phyloP scores from a whole-genome alignment of 2,797 vertebrate genomes.

The Taenioides sp. region DNA sequence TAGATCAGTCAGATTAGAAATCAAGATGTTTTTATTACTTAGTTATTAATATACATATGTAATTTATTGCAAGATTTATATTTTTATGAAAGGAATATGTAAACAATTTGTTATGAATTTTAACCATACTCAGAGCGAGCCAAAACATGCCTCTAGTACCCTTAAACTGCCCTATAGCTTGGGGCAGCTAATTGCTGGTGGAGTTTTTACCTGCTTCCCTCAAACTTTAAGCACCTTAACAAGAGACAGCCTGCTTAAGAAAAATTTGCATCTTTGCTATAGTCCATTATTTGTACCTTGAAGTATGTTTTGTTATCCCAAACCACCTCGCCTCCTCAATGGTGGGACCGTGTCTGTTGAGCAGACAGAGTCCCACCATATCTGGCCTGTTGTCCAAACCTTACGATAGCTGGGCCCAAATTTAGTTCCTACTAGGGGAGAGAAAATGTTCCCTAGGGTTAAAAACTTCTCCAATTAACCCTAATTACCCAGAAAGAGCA shows the following conservation, averaged over 20 bases:
- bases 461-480: constrained; percentile 80
- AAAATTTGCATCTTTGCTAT: not conserved
- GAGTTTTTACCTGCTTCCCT: not conserved
- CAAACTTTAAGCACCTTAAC: not conserved
- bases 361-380: constrained; percentile 42
- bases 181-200: not conserved
- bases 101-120: not conserved
- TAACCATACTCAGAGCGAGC: not conserved
- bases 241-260: constrained; percentile 1
- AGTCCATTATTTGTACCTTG: constrained; percentile 1
- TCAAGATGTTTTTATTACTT: no score
- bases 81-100: not conserved
- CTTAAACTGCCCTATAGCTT: not conserved
- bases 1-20: no score
- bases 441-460: constrained; percentile 58
- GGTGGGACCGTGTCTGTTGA: no score
- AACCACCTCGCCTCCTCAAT: constrained; percentile 3
- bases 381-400: constrained; percentile 18
- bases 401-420: constrained; percentile 38
- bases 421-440: constrained; percentile 46
- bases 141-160: not conserved
- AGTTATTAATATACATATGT: no score
- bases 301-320: constrained; percentile 6
- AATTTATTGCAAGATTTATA: no score
- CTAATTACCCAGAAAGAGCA: constrained; percentile 73